phyloP scores from a whole-genome alignment of 2,888 invertebrate species.

The Stenolophus ochropezus region DNA sequence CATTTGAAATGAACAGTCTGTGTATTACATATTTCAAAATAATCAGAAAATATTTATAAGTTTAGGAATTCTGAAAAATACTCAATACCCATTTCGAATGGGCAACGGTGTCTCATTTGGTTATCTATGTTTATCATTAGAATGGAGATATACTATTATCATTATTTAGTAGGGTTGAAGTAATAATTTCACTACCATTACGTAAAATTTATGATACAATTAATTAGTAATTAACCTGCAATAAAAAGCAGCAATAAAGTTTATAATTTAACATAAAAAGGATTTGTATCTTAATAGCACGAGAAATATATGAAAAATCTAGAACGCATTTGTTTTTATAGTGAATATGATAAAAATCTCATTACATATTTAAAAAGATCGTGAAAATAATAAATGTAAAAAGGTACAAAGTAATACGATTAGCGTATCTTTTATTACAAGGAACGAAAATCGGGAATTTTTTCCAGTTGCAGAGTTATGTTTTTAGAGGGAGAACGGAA shows the following conservation, averaged over 20 bases:
- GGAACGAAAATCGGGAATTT: background rate
- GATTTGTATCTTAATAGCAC: background rate
- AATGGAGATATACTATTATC: no score
- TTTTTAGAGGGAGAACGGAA: slow-evolving; percentile 16
- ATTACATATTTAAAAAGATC: background rate
- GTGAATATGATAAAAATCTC: background rate
- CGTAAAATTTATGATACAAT: background rate
- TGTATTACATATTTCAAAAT: no score
- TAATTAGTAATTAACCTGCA: background rate
- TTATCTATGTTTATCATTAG: no score
- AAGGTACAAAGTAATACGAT: slow-evolving; percentile 6
- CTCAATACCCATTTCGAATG: no score
- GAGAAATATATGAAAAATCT: background rate
- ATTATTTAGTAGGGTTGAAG: no score
- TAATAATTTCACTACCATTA: background rate
- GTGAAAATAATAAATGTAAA: background rate
- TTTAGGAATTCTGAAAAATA: no score
- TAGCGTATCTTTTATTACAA: background rate
- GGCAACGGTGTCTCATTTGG: no score
- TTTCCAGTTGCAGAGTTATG: slow-evolving; percentile 17
- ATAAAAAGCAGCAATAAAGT: background rate
- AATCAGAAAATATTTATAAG: no score
- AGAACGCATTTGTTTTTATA: background rate
- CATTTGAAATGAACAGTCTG: no score
- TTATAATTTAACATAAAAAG: background rate